Percentiles rank a stretch among this genome's conserved stretches.
Evolutionary conservation across 2,797 vertebrate species (phyloP).

Genomic region (Phataginus tetradactyla): DNA sequence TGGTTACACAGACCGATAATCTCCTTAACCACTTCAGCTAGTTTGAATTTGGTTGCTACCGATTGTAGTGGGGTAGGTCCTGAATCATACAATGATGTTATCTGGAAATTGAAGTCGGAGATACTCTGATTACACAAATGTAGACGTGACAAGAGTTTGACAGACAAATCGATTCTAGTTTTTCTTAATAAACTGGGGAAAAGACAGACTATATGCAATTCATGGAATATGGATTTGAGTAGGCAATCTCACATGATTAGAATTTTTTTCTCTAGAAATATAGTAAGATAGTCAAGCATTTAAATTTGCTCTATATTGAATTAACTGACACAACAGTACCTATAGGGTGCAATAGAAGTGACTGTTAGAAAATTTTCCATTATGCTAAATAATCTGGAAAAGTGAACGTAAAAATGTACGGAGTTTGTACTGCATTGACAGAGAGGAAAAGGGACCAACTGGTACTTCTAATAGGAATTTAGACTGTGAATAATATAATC

Average conservation of each 20-base stretch:
- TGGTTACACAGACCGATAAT: neutral
- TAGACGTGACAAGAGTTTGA: neutral
- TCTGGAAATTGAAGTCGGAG: neutral
- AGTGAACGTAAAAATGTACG: constrained; percentile 19
- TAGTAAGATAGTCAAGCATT: neutral
- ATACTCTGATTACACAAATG: neutral
- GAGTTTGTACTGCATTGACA: neutral
- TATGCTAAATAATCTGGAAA: neutral
- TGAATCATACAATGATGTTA: neutral
- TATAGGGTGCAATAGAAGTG: neutral
- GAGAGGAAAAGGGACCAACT: neutral
- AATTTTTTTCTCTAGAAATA: constrained; percentile 2
- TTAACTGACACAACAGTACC: neutral
- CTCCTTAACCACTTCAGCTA: neutral
- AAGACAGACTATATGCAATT: neutral
- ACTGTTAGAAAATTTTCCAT: neutral
- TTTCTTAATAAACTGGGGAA: constrained; percentile 19
- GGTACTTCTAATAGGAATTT: neutral
- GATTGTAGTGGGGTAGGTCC: neutral
- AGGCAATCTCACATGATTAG: neutral
- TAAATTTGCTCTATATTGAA: neutral
- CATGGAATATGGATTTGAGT: neutral
- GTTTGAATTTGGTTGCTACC: neutral
- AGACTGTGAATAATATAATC: neutral
- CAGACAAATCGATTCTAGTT: neutral